phyloP scores from a whole-genome alignment of 2,888 invertebrate species.

The Apoderus coryli region DNA sequence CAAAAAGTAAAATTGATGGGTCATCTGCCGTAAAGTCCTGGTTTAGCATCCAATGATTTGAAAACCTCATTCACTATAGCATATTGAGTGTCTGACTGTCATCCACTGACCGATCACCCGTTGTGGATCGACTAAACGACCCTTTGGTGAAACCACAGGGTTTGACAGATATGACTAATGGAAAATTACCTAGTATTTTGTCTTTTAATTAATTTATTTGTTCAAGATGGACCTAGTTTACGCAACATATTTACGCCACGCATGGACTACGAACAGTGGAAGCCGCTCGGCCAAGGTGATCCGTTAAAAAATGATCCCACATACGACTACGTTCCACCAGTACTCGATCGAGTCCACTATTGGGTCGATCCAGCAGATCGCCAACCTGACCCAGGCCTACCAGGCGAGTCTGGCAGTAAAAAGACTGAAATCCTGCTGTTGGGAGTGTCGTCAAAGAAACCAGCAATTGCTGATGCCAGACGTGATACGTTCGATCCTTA shows the following conservation, averaged over 20 bases:
- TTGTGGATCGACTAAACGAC: too few species aligned
- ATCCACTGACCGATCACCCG: too few species aligned
- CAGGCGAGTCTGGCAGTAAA: conserved; percentile 29
- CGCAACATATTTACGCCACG: conserved; percentile 50
- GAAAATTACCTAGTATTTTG: too few species aligned
- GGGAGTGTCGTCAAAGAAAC: conserved; percentile 53
- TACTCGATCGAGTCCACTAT: conserved; percentile 63
- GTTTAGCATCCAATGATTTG: too few species aligned
- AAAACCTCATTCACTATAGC: too few species aligned
- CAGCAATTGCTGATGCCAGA: conserved; percentile 35
- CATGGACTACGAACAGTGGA: conserved; percentile 76
- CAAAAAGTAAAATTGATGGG: too few species aligned
- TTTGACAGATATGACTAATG: too few species aligned
- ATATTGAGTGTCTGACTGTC: too few species aligned
- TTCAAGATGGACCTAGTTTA: conserved; percentile 1
- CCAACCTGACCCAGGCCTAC: conserved; percentile 39
- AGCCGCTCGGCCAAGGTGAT: conserved; percentile 67
- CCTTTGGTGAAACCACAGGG: too few species aligned
- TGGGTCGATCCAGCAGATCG: conserved; percentile 54
- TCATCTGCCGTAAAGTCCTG: too few species aligned
- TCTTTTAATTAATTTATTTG: too few species aligned
- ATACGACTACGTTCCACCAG: conserved; percentile 72
- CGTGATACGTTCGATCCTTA: conserved; percentile 32
- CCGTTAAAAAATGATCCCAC: conserved; percentile 74
- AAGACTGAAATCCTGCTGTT: conserved; percentile 56